A percentile compares a stretch with the other conserved stretches of the same genome.
Evolutionary conservation across 2,113 vertebrate species (phyloP).

Genomic region (Lucifuga dentata): DNA sequence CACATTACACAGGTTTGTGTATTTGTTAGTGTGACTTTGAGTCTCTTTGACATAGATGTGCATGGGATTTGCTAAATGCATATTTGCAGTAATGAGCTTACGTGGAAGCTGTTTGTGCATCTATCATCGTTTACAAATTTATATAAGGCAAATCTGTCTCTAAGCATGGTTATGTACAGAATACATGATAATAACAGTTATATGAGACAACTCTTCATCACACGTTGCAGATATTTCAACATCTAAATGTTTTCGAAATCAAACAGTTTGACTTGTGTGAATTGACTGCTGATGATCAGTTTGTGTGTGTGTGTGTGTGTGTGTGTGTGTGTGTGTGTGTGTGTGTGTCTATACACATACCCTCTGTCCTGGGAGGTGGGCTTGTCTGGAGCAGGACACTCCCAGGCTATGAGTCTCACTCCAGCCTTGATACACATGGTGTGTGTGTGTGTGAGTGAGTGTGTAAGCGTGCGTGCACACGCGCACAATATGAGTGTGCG

Average conservation of each 20-base stretch:
- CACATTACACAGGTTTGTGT: too few relatives aligned
- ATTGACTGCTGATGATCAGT: neutral
- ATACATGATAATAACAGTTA: too few relatives aligned
- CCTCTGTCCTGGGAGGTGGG: slow-evolving; percentile 8
- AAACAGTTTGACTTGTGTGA: slow-evolving; percentile 7
- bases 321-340: too few relatives aligned
- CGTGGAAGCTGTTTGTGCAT: neutral
- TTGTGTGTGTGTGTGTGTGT: too few relatives aligned
- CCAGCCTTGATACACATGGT: neutral
- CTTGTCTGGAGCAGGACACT: slow-evolving; percentile 26
- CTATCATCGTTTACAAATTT: neutral
- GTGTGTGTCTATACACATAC: slow-evolving; percentile 13
- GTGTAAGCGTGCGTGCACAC: slow-evolving; percentile 12
- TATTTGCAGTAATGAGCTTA: neutral
- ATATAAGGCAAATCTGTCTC: neutral
- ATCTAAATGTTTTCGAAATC: neutral
- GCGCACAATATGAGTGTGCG: slow-evolving; percentile 47
- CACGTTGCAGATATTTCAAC: neutral
- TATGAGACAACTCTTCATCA: too few relatives aligned
- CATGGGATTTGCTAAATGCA: slow-evolving; percentile 1
- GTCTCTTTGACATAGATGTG: neutral
- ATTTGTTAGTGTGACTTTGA: neutral
- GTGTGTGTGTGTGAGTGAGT: slow-evolving; percentile 38
- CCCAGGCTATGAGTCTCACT: slow-evolving; percentile 30
- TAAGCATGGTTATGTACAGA: too few relatives aligned